Base-by-base conservation (phyloP, 1,140 invertebrate genomes). In the Acromyrmex echinatior region DNA sequence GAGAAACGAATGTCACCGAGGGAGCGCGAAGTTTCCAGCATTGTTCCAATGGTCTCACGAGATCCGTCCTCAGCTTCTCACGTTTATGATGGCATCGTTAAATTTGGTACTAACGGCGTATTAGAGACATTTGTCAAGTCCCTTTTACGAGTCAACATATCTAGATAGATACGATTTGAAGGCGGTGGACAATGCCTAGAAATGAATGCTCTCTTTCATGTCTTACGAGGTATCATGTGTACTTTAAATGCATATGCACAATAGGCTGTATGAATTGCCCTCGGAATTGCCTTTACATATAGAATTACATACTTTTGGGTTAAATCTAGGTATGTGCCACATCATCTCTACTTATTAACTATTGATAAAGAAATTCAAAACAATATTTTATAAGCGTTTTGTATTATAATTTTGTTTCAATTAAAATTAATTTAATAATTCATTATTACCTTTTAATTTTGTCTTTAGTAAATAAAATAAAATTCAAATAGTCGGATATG, bases 61-160 rank as follows among this genome's bases (percentile, higher is more conserved):
- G 90, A 88, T 63, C 53, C 63, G 25, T 77, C 66, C 62, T 76
- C 49, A 60, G 45, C 66, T 39, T 66, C 62, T 70, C 68, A 56
- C 90, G 86, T 91, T 91, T 91, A 91, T 76, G 80, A 80, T 35
- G 85, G 66, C 80, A 70, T 73, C 89, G 88, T 91, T 91, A 91
- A 91, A 91, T 91, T 91, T 82, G 73, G 81, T 68, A 80, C 71
- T 91, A 91, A 91, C 86, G 53, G 78, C 65, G 82, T 90, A 91
- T 91, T 90, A 90, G 90, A 91, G 91, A 91, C 90, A 88, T 81
- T 91, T 91, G 88, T 90, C 66, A 49, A 77, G 28, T 71, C 51
- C 78, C 71, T 91, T 91, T 91, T 91, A 91, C 82, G 90, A 91
- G 80, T 62, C 60, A 81, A 88, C 87, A 63, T 81, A 90, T 87